Evolutionary conservation across 2,888 invertebrate genomes (phyloP), one percentile per base, ranked within the genome.

Genomic region (Chelonus formosanus): DNA sequence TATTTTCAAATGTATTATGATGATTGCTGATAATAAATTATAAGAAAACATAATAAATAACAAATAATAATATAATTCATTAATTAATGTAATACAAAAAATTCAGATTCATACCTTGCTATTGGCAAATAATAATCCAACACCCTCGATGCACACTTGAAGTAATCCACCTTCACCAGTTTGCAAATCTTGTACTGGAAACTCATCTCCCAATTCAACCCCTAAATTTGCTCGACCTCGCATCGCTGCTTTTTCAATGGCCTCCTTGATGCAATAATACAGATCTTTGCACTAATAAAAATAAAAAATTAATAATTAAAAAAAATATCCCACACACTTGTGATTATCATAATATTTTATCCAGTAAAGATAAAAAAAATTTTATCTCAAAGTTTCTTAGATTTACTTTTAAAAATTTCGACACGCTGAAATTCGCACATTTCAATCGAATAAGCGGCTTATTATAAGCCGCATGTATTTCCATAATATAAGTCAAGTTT

Each of bases 121-220:
- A 86, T 97, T 97, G 79, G 97, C 97, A 88, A 99, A 98, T 80
- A 98, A 93, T 76, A 99, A 91, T 77, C 97, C 97, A 80, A 99
- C 97, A 81, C 99, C 99, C 86, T 99, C 98, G 91, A 99, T 96
- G 90, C 98, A 98, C 84, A 98, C 98, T 89, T 95, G 95, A 78
- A 99, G 90, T 65, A 99, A 90, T 2, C 98, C 99, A 69, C 98
- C 98, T 86, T 98, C 97, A 58, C 97, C 97, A 6, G 96, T 94
- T 77, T 92, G 92, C 89, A 98, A 92, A 85, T 99, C 98, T 85
- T 98, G 97, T 44, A 99, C 95, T 3, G 98, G 98, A 86, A 99
- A 99, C 86, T 99, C 98, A 3, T 99, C 99, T 8, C 95, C 95
- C 58, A 93, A 86, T 79, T 93, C 93, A 1, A 91, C 88, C 58